Base-by-base conservation (phyloP, 2,888 invertebrate species). In the Dicycla oo region DNA sequence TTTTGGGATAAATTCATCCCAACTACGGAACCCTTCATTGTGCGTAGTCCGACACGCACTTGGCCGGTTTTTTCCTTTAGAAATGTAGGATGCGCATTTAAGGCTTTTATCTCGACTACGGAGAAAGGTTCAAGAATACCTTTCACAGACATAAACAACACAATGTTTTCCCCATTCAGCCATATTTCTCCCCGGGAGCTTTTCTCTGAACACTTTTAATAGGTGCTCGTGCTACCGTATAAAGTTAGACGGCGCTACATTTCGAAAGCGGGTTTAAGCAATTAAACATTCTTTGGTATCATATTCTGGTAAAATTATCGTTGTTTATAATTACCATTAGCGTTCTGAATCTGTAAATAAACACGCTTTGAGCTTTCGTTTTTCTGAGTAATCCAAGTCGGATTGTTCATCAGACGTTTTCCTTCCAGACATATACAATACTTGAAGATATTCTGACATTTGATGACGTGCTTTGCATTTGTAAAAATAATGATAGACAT, bases 81-180 rank as follows among this genome's bases (percentile, higher is more conserved):
- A 26, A 49, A 43, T 45, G 80, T 51, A 30, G 26, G 38, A 30
- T 53, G 53, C 47, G 34, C 58, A 49, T 58, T 73, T 58, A 60
- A 60, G 45, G 60, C 26, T 58, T 66, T 70, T 70, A 66, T 58
- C 56, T 66, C 43, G 23, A 47, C 23, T 20, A 34, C 15, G 43
- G 45, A 61, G 49, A 43, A 53, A 45, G 75, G 47, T 65, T 57
- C n/a, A 58, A 15, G 47, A 70, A 57, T 70, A 58, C 70, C 61
- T 78, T 53, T 23, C 47, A 7, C 38, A 49, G 43, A 57, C 43
- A 82, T 65, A 82, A 77, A 81, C 54, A 76, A 56, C 69, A 60
- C 51, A 81, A 69, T 70, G 71, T 82, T 78, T 69, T 54, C 62
- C 10, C 40, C 23, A 26, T 54, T 63, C 77, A 60, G 82, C 78